phyloP scores from a whole-genome alignment of 1,140 invertebrate species.

The Pollicipes pollicipes region DNA sequence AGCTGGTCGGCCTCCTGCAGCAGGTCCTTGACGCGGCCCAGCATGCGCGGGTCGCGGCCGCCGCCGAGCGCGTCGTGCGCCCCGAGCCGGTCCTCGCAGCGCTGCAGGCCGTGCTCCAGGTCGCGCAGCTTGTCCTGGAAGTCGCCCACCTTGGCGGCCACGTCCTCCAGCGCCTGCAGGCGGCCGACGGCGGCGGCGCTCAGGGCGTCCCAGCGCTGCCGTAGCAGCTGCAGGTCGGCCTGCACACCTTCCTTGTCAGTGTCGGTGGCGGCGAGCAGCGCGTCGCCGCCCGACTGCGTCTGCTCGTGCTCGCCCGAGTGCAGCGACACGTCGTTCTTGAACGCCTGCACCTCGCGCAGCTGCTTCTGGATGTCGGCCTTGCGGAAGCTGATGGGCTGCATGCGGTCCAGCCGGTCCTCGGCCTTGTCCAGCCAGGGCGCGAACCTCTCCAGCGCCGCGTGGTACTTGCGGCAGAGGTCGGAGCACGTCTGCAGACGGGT shows the following conservation, averaged over 20 bases:
- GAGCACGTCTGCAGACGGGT: constrained; percentile 69
- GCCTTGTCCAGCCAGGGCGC: constrained; percentile 69
- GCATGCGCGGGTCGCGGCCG: constrained; percentile 57
- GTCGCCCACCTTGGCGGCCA: constrained; percentile 56
- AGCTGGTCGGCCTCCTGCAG: constrained; percentile 53
- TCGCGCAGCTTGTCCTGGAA: constrained; percentile 73
- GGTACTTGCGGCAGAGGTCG: constrained; percentile 83
- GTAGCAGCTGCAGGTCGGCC: constrained; percentile 56
- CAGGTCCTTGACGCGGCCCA: constrained; percentile 59
- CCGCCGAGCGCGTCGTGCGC: constrained; percentile 55
- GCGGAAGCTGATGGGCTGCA: constrained; percentile 57
- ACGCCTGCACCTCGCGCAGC: constrained; percentile 67
- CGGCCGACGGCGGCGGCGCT: constrained; percentile 45
- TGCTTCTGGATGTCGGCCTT: constrained; percentile 73
- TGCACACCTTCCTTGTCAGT: constrained; percentile 76
- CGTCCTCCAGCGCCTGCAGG: constrained; percentile 64
- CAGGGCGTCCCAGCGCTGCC: constrained; percentile 71
- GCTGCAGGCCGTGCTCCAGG: constrained; percentile 55
- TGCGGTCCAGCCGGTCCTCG: constrained; percentile 60
- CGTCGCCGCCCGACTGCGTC: constrained; percentile 61
- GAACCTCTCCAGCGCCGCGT: constrained; percentile 62
- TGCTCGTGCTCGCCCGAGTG: constrained; percentile 82
- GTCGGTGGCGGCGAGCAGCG: constrained; percentile 59
- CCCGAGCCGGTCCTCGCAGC: constrained; percentile 69
- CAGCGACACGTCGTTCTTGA: constrained; percentile 79